A percentile compares a stretch with the other conserved stretches of the same genome.
phyloP scores from a whole-genome alignment of 2,797 vertebrate species.

The Bradypodion ventrale region DNA sequence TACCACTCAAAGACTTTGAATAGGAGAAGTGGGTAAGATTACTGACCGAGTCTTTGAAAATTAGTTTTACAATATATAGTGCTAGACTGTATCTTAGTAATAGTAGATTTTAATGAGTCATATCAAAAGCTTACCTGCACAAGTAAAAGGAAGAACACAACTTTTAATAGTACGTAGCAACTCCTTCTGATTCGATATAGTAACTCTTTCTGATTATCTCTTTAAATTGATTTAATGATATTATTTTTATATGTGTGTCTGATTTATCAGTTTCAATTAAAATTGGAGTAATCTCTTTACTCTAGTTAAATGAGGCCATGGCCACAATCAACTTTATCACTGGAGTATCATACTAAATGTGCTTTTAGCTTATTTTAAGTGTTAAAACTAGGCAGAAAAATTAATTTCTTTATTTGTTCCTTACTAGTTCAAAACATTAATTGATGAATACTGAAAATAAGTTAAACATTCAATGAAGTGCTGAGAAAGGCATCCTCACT shows the following conservation, averaged over 20 bases:
- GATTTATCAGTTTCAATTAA: not conserved
- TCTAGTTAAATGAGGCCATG: not conserved
- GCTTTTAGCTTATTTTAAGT: not conserved
- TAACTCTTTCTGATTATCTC: not conserved
- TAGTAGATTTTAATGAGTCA: too few species aligned
- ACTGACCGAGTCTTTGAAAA: too few species aligned
- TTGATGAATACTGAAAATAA: not conserved
- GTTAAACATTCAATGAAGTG: not conserved
- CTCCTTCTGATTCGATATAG: too few species aligned
- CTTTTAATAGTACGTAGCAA: too few species aligned
- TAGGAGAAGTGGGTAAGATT: too few species aligned
- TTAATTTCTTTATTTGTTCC: not conserved
- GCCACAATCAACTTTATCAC: not conserved
- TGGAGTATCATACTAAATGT: not conserved
- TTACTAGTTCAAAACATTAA: not conserved
- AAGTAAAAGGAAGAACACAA: too few species aligned
- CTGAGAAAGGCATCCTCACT: not conserved
- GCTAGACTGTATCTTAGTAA: too few species aligned
- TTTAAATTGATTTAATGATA: not conserved
- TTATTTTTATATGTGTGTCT: not conserved
- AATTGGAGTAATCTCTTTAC: not conserved
- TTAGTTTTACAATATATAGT: too few species aligned
- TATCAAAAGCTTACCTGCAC: too few species aligned
- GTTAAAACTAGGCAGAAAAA: not conserved
- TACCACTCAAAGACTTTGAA: too few species aligned